Conservation (phyloP, 1,140 invertebrate genomes). For the Bicyclus anynana region DNA sequence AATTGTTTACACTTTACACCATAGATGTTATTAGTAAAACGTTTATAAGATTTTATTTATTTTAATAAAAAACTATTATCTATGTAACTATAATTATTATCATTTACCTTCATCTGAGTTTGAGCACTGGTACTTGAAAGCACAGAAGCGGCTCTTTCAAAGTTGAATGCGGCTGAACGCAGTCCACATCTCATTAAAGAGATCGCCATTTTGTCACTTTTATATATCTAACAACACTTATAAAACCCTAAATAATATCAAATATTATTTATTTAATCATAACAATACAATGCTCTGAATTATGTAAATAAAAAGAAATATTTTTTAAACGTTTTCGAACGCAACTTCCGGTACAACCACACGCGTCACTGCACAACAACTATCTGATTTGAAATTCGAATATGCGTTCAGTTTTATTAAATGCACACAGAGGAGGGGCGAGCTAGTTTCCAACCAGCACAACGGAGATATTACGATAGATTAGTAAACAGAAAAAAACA, state of each 20-base stretch:
- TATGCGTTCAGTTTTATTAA: conserved; percentile 46
- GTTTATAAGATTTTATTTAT: no score
- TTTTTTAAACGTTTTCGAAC: background rate
- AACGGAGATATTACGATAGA: background rate
- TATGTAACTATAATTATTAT: background rate
- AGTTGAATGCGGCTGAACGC: conserved; percentile 43
- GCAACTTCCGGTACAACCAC: background rate
- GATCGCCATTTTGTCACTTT: conserved; percentile 56
- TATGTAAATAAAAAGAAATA: background rate
- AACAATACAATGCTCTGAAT: background rate
- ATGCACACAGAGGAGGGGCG: conserved; percentile 20
- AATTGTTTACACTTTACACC: no score
- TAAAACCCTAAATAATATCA: background rate
- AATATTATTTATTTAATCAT: background rate
- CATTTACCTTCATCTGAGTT: conserved; percentile 47
- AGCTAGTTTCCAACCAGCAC: conserved; percentile 12
- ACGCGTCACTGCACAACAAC: background rate
- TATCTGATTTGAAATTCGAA: conserved; percentile 44
- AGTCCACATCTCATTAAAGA: conserved; percentile 56
- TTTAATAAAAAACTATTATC: no score
- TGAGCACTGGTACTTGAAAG: conserved; percentile 45
- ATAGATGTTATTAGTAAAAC: no score
- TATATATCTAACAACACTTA: conserved; percentile 28
- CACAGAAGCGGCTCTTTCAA: conserved; percentile 55
- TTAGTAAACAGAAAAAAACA: background rate